Conservation (phyloP, 2,888 invertebrate species). For the Strigamia maritima region DNA sequence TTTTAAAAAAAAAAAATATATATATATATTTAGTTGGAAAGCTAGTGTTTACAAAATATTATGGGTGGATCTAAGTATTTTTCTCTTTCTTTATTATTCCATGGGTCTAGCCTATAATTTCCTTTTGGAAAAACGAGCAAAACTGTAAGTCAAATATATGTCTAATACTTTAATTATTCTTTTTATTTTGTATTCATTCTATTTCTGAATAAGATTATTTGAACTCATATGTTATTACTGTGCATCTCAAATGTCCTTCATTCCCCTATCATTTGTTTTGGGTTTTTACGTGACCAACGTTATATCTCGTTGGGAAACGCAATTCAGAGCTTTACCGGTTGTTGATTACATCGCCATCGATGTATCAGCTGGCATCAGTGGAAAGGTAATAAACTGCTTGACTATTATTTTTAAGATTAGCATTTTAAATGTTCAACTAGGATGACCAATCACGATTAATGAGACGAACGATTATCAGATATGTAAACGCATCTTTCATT, state of each 20-base stretch:
- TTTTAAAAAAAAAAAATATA: too few relatives aligned
- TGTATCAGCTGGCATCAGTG: slow-evolving; percentile 77
- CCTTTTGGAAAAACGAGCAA: slow-evolving; percentile 64
- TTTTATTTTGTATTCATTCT: slow-evolving; percentile 43
- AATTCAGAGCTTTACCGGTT: slow-evolving; percentile 81
- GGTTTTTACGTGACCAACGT: slow-evolving; percentile 92
- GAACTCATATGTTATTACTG: slow-evolving; percentile 81
- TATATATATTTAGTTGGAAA: too few relatives aligned
- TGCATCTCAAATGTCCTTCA: slow-evolving; percentile 77
- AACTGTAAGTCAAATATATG: slow-evolving; percentile 61
- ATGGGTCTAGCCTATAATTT: slow-evolving; percentile 76
- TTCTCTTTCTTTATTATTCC: slow-evolving; percentile 71
- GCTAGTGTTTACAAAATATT: slow-evolving; percentile 93
- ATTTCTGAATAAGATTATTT: slow-evolving; percentile 64
- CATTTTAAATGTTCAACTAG: slow-evolving; percentile 52
- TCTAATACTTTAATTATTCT: too few relatives aligned
- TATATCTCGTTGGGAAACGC: slow-evolving; percentile 89
- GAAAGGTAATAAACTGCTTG: slow-evolving; percentile 65
- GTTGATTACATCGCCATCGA: slow-evolving; percentile 84
- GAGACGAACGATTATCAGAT: slow-evolving; percentile 77
- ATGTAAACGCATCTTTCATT: slow-evolving; percentile 81
- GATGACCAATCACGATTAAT: slow-evolving; percentile 77
- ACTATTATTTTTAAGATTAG: background rate
- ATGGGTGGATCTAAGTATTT: slow-evolving; percentile 81
- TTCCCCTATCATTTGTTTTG: slow-evolving; percentile 87